Base-by-base conservation (phyloP, 2,113 vertebrate genomes). In the Oostethus manadensis region DNA sequence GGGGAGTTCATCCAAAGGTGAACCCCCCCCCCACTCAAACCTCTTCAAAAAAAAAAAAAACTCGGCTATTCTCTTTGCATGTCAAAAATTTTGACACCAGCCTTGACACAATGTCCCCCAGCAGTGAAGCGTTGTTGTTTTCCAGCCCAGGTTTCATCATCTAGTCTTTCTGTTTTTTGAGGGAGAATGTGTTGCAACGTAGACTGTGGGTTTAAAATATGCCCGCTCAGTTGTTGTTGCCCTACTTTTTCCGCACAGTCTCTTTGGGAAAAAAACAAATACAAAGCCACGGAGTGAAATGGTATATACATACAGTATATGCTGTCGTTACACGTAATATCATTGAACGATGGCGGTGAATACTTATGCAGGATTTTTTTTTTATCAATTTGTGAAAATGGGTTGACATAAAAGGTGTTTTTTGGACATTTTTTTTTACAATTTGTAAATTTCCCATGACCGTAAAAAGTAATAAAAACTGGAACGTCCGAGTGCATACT, bases 1-100 rank as follows among this genome's bases (percentile, higher is more conserved):
- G 26, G 67, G 66, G 83, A 82, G 85, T 87, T 86, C 84, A 86
- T 86, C 82, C 81, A 83, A 79, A 83, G 84, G 84, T 86, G 82
- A 86, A 72, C 17, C 57, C 61, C 65, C n/a, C n/a, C n/a, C n/a
- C n/a, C n/a, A n/a, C n/a, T n/a, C n/a, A n/a, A n/a, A 64, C 73
- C 75, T 33, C 8, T 33, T 7, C 5, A 62, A 69, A 67, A 51
- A 58, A 58, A 20, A 45, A 64, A 72, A 68, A 66, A 42, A 38
- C 58, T 81, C 67, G 45, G 51, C 71, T 51, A 79, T 84, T 87
- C 77, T 71, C 71, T 81, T 84, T 81, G 51, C 71, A 48, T 81
- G 80, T 83, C 82, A 83, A 66, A 74, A 74, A 79, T 73, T 71
- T 71, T 76, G 82, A 84, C 79, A 79, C 63, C 63, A 74, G 68